Evolutionary conservation across 2,113 vertebrate species (phyloP).

Genomic region (human (Homo sapiens)): DNA sequence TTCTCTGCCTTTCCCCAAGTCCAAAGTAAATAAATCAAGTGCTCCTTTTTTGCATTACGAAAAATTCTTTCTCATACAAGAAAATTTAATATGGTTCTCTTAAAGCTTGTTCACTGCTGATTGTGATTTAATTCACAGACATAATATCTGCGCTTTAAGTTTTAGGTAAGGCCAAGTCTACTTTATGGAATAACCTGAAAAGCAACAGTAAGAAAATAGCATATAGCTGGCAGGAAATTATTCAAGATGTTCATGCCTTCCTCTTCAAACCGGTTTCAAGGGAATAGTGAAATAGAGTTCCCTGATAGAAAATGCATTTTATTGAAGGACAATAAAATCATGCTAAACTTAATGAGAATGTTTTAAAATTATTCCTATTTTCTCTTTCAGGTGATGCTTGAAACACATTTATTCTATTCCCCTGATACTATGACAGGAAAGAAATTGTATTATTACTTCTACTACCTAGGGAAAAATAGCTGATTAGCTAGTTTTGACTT

Average conservation of each 20-base stretch:
- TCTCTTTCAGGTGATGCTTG: conserved; percentile 63
- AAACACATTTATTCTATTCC: conserved; percentile 72
- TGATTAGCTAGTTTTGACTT: conserved; percentile 65
- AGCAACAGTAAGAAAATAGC: conserved; percentile 22
- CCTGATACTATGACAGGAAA: conserved; percentile 59
- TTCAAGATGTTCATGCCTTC: background rate
- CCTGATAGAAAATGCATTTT: conserved; percentile 52
- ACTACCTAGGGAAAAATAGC: conserved; percentile 56
- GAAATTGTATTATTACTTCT: conserved; percentile 67
- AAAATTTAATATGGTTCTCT: background rate
- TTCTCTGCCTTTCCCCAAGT: background rate
- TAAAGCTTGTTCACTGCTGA: background rate
- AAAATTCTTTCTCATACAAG: background rate
- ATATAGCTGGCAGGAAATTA: conserved; percentile 42
- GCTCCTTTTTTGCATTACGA: background rate
- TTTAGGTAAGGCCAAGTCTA: conserved; percentile 38
- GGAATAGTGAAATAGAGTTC: conserved; percentile 33
- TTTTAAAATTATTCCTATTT: conserved; percentile 65
- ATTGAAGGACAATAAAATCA: conserved; percentile 62
- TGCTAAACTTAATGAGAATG: conserved; percentile 62
- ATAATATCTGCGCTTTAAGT: background rate
- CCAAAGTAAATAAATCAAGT: background rate
- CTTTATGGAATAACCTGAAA: conserved; percentile 28
- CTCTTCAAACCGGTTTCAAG: conserved; percentile 40
- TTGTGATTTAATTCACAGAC: conserved; percentile 13